phyloP scores from a whole-genome alignment of 2,797 vertebrate species.

The Smutsia temminckii region DNA sequence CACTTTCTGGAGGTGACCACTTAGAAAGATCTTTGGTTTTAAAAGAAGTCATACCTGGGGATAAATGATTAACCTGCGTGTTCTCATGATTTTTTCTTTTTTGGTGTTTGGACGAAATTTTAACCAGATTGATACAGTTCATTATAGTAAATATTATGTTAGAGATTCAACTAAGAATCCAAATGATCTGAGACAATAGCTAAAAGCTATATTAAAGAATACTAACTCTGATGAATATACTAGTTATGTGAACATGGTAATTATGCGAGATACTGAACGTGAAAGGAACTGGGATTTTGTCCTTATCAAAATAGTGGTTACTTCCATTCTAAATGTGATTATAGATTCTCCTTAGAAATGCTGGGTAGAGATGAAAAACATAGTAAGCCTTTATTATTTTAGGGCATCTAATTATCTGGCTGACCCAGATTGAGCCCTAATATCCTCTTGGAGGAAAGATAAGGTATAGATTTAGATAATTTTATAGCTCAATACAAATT shows the following conservation, averaged over 20 bases:
- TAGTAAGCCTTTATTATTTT: background rate
- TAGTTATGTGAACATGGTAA: background rate
- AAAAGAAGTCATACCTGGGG: background rate
- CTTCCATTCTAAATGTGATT: background rate
- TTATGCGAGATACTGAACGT: background rate
- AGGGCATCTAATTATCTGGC: background rate
- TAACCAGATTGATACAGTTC: background rate
- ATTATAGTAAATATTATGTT: background rate
- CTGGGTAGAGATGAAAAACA: background rate
- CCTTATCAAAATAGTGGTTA: background rate
- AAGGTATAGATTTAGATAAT: background rate
- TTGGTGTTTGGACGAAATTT: background rate
- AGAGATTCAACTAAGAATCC: background rate
- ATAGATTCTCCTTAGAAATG: background rate
- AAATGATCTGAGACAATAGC: background rate
- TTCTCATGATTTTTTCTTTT: background rate
- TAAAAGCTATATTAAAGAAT: background rate
- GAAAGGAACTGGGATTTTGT: background rate
- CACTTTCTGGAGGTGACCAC: background rate
- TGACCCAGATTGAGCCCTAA: background rate
- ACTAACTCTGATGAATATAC: background rate
- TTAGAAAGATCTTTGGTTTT: background rate
- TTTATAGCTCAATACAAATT: constrained; percentile 17
- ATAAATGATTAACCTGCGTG: background rate
- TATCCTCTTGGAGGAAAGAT: background rate